Evolutionary conservation across 2,113 vertebrate genomes (phyloP).

Genomic region (Eolophus roseicapilla): DNA sequence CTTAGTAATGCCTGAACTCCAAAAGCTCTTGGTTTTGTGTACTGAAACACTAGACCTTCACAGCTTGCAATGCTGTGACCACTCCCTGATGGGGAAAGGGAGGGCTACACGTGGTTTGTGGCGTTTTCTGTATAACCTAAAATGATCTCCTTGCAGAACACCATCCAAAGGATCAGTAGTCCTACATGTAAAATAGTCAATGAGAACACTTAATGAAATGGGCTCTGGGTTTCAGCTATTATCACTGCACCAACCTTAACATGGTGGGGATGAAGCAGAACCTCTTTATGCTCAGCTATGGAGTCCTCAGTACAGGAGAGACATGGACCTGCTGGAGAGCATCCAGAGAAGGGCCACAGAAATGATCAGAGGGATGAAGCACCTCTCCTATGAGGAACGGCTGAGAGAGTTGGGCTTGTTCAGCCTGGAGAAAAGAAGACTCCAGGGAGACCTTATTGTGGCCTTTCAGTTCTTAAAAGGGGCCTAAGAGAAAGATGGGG

Average conservation of each 20-base stretch:
- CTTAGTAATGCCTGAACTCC: background rate
- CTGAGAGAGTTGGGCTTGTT: background rate
- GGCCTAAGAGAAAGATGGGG: background rate
- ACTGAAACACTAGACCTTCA: background rate
- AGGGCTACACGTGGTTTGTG: background rate
- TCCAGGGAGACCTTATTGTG: background rate
- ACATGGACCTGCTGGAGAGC: background rate
- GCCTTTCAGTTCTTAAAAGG: background rate
- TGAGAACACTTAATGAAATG: background rate
- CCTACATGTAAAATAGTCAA: background rate
- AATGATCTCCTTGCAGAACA: rapidly evolving
- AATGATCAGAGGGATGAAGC: background rate
- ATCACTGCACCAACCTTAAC: background rate
- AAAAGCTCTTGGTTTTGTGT: background rate
- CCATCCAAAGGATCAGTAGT: background rate
- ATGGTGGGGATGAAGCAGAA: background rate
- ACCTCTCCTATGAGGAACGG: background rate
- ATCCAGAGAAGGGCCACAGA: background rate
- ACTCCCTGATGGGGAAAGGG: background rate
- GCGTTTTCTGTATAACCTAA: background rate
- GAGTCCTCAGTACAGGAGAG: background rate
- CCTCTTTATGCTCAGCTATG: background rate
- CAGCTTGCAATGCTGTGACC: background rate
- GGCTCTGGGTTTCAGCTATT: background rate
- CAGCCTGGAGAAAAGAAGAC: background rate